A percentile compares a stretch with the other conserved stretches of the same genome.
These are phyloP conservation scores for Brenthis hecate DNA, from an alignment of 2,888 invertebrate genomes.

Conservation along the genomic window DNA sequence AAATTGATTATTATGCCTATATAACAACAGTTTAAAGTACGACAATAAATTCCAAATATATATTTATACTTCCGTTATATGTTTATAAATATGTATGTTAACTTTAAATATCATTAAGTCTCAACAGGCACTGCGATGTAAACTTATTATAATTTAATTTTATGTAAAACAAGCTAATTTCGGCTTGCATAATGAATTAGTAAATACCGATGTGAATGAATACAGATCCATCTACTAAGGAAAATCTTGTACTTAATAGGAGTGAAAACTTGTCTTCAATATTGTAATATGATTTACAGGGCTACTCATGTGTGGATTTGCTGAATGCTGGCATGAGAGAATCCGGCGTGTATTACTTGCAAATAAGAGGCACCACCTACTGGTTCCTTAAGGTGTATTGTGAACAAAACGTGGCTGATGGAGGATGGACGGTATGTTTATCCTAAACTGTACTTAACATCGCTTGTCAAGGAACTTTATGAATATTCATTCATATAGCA, in stretches of 20 bases:
- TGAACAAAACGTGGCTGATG: conserved; percentile 93
- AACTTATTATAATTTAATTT: not conserved
- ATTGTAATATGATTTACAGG: conserved; percentile 80
- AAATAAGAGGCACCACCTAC: conserved; percentile 94
- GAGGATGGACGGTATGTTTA: conserved; percentile 94
- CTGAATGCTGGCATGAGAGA: conserved; percentile 92
- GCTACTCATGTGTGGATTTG: conserved; percentile 93
- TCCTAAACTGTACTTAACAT: not conserved
- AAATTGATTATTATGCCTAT: no score
- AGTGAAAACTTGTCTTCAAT: not conserved
- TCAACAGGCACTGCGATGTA: not conserved
- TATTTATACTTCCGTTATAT: no score
- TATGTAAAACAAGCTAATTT: not conserved
- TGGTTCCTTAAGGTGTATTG: conserved; percentile 96
- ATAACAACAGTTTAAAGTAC: no score
- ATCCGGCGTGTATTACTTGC: conserved; percentile 93
- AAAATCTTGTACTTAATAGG: no score
- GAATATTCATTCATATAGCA: no score
- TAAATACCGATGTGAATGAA: no score
- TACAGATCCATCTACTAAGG: no score
- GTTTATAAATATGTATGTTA: not conserved
- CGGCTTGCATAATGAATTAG: no score
- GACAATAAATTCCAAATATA: no score
- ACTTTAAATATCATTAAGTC: not conserved
- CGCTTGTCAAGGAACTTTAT: no score